Evolutionary conservation across 2,797 vertebrate species (phyloP), one percentile per base, ranked within the genome.

Genomic region (Esox lucius): DNA sequence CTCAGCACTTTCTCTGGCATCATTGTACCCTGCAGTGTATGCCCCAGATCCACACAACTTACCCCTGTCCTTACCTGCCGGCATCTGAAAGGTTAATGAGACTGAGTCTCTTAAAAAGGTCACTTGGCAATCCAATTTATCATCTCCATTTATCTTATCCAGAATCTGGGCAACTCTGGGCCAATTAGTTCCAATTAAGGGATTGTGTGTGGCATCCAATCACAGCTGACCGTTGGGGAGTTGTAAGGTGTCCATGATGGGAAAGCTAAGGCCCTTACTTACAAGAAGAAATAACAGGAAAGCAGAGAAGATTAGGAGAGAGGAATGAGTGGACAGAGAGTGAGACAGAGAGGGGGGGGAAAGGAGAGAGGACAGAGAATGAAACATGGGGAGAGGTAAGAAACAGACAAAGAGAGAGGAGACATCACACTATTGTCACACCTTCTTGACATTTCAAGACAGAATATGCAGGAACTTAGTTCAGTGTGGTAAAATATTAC

Each of bases 151-250:
- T 91, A 89, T 92, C 91, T 91, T 90, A 93, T 92, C 85, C 75
- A 79, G 70, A 93, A 91, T 89, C 87, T 77, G 74, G 87, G 84
- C 87, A 91, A 90, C 87, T 82, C 80, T 80, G 88, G 88, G 87
- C 89, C 91, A 94, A 92, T 94, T 94, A 94, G 88, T 87, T 87
- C 83, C 91, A 93, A 93, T 94, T 94, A 93, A 81, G 79, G 82
- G 77, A 80, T 80, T 74, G 82, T 86, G 71, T 85, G 74, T 84
- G 82, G 82, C 87, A 84, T 77, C 84, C 80, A 84, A 83, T 81
- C 69, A 71, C 78, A 80, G 87, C 86, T 93, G 91, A 89, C 78
- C 80, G 68, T 46, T 46, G 71, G 72, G 78, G 84, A 77, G 81
- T 78, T 65, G 28, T 67, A 35, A 67, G 2, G 80, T 90, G 87